phyloP scores from a whole-genome alignment of 2,888 invertebrate genomes.

The Drosophila recens region DNA sequence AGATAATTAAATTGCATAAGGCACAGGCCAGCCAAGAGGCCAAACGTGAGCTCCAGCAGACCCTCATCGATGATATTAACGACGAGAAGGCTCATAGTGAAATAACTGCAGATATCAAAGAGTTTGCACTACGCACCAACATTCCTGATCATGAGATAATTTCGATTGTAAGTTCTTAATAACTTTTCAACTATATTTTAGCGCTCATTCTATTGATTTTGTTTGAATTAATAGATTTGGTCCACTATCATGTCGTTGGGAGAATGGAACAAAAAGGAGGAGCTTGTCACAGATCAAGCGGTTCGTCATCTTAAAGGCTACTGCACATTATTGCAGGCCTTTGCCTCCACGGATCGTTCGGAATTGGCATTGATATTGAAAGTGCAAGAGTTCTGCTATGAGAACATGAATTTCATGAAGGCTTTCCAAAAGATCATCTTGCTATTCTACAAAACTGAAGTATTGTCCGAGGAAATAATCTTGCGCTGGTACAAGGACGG shows the following conservation, averaged over 20 bases:
- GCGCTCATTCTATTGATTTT: not conserved
- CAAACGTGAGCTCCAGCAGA: constrained; percentile 92
- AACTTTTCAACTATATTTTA: too few relatives aligned
- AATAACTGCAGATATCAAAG: constrained; percentile 93
- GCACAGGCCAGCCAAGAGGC: constrained; percentile 94
- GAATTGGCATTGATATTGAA: constrained; percentile 95
- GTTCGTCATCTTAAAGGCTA: constrained; percentile 95
- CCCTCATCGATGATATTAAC: constrained; percentile 93
- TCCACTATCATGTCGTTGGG: constrained; percentile 97
- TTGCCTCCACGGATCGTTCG: constrained; percentile 93
- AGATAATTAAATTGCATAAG: constrained; percentile 92
- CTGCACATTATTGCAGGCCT: constrained; percentile 94
- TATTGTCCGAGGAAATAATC: constrained; percentile 97
- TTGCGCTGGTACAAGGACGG: constrained; percentile 98
- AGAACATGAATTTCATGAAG: constrained; percentile 99
- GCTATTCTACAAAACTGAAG: constrained; percentile 98
- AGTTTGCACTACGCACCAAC: constrained; percentile 92
- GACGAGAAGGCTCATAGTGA: constrained; percentile 95
- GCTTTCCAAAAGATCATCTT: constrained; percentile 98
- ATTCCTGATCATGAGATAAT: constrained; percentile 97
- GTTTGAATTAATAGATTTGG: constrained; percentile 90
- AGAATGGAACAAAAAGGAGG: constrained; percentile 99
- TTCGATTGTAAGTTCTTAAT: constrained; percentile 88
- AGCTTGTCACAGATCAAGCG: constrained; percentile 97
- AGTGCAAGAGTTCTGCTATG: constrained; percentile 99